phyloP scores from a whole-genome alignment of 2,113 vertebrate genomes.

The Cyrtonyx montezumae region DNA sequence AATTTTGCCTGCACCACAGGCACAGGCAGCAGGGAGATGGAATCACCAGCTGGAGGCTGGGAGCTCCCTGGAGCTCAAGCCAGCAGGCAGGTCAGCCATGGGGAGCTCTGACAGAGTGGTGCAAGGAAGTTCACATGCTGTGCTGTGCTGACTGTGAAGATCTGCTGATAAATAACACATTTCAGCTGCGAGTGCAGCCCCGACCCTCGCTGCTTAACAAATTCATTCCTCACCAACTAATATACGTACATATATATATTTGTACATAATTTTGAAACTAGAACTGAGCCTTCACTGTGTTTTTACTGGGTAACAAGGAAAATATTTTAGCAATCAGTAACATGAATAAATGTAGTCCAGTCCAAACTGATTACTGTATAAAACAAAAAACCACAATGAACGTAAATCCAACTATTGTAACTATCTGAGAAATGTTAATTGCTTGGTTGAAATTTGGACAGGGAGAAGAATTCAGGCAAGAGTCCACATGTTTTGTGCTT shows the following conservation, averaged over 20 bases:
- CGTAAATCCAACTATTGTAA: slow-evolving; percentile 28
- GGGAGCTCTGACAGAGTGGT: slow-evolving; percentile 31
- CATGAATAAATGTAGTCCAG: background rate
- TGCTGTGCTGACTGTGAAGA: slow-evolving; percentile 18
- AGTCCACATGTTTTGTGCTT: slow-evolving; percentile 44
- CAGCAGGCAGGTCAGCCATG: slow-evolving; percentile 19
- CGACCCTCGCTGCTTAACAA: background rate
- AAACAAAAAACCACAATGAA: background rate
- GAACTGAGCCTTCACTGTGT: background rate
- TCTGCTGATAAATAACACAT: slow-evolving; percentile 64
- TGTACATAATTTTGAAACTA: background rate
- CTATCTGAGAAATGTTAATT: slow-evolving; percentile 61
- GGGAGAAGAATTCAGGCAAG: slow-evolving; percentile 16
- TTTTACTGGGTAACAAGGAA: slow-evolving; percentile 19
- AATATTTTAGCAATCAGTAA: slow-evolving; percentile 22
- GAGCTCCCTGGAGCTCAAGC: slow-evolving; percentile 24
- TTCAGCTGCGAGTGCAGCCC: background rate
- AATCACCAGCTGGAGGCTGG: slow-evolving; percentile 23
- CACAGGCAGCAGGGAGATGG: background rate
- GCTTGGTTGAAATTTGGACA: slow-evolving; percentile 33
- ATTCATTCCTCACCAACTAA: slow-evolving; percentile 24
- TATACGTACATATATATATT: fast-evolving
- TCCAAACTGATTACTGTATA: background rate
- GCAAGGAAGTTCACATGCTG: slow-evolving; percentile 50
- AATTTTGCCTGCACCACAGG: background rate